These are phyloP conservation scores for Campoletis raptor DNA, from an alignment of 2,888 invertebrate genomes.

Conservation along the genomic window DNA sequence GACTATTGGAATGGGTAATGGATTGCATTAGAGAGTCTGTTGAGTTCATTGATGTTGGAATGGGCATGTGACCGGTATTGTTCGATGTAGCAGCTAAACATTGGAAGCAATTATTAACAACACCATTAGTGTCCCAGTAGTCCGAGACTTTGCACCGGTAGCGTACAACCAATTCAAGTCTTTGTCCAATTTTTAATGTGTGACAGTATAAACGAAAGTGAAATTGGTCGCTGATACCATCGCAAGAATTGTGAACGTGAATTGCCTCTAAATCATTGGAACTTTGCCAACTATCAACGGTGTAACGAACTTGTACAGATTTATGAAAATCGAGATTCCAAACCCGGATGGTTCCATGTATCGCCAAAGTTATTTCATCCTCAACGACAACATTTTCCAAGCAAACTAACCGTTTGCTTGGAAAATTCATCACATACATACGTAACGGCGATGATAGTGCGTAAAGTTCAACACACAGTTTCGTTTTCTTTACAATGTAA, in stretches of 20 bases:
- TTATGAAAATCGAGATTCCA: constrained; percentile 97
- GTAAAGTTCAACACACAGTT: neutral
- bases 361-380: constrained; percentile 89
- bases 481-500: neutral
- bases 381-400: constrained; percentile 95
- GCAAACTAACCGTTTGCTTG: constrained; percentile 91
- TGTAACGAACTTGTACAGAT: constrained; percentile 94
- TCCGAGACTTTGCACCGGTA: constrained; percentile 94
- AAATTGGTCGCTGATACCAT: constrained; percentile 97
- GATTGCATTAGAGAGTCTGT: neutral
- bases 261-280: constrained; percentile 93
- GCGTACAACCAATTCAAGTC: constrained; percentile 94
- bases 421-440: neutral
- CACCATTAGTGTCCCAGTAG: constrained; percentile 97
- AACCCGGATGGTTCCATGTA: constrained; percentile 93
- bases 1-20: constrained; percentile 77
- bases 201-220: constrained; percentile 92
- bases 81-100: constrained; percentile 88
- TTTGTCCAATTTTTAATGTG: constrained; percentile 91
- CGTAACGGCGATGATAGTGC: neutral
- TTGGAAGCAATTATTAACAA: constrained; percentile 95
- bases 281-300: constrained; percentile 94
- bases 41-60: constrained; percentile 79
- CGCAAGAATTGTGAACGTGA: constrained; percentile 94
- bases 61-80: constrained; percentile 75